Evolutionary conservation across 1,140 invertebrate species (phyloP).

Genomic region (Diorhabda elongata): DNA sequence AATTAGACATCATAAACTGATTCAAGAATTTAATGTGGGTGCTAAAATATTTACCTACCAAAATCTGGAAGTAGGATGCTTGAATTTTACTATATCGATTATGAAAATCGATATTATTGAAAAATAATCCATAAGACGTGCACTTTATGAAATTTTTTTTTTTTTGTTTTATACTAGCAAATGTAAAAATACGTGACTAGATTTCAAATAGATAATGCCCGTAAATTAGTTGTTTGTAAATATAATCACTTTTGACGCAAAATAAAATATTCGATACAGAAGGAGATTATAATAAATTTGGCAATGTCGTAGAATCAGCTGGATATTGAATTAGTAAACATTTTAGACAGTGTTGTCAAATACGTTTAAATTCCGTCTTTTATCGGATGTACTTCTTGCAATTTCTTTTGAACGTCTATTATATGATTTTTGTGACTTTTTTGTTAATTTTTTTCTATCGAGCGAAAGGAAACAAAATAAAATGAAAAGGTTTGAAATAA

Average conservation of each 20-base stretch:
- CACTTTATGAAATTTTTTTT: background rate
- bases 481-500: no score
- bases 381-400: no score
- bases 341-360: background rate
- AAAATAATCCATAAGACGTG: background rate
- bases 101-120: background rate
- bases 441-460: no score
- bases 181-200: background rate
- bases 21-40: conserved; percentile 10
- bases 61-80: background rate
- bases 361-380: background rate
- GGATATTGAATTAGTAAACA: background rate
- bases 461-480: no score
- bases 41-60: conserved; percentile 11
- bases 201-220: background rate
- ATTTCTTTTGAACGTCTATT: no score
- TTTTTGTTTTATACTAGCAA: background rate
- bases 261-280: background rate
- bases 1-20: background rate
- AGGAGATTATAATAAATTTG: background rate
- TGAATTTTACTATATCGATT: background rate
- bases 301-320: background rate
- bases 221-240: background rate
- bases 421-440: no score
- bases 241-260: no score